Evolutionary conservation across 2,888 invertebrate species (phyloP).

Genomic region (Cryptops parisi): DNA sequence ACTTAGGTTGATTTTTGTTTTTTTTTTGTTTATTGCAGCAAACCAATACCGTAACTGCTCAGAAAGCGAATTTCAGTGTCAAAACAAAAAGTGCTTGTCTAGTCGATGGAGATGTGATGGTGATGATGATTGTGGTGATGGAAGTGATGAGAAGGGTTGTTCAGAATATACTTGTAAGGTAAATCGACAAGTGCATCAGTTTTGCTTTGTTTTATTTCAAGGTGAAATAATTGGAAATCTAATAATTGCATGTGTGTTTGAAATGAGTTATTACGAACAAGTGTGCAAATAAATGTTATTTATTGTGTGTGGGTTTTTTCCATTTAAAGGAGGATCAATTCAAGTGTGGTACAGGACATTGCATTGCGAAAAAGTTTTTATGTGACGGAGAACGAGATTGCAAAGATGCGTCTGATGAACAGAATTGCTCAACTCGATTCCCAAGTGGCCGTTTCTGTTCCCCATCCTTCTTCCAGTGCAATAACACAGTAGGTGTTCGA

Average conservation of each 20-base stretch:
- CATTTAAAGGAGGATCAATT: constrained; percentile 55
- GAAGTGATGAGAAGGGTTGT: constrained; percentile 75
- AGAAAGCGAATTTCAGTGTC: constrained; percentile 79
- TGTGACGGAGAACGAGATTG: constrained; percentile 85
- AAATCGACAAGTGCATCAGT: background rate
- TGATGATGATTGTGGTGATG: constrained; percentile 93
- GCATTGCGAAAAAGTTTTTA: constrained; percentile 71
- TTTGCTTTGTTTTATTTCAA: background rate
- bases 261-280: too few species aligned
- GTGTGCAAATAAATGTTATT: too few species aligned
- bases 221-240: too few species aligned
- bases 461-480: constrained; percentile 77
- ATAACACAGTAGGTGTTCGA: constrained; percentile 47
- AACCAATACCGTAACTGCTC: constrained; percentile 77
- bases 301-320: too few species aligned
- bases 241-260: too few species aligned
- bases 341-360: constrained; percentile 85
- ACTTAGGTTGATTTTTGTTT: too few species aligned
- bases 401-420: constrained; percentile 75
- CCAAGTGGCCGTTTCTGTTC: constrained; percentile 81
- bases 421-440: constrained; percentile 73
- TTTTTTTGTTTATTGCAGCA: constrained; percentile 20
- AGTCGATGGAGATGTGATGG: constrained; percentile 88
- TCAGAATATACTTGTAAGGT: constrained; percentile 66
- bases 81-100: constrained; percentile 79